phyloP scores from a whole-genome alignment of 2,888 invertebrate genomes.

The Cerceris ruficornis region DNA sequence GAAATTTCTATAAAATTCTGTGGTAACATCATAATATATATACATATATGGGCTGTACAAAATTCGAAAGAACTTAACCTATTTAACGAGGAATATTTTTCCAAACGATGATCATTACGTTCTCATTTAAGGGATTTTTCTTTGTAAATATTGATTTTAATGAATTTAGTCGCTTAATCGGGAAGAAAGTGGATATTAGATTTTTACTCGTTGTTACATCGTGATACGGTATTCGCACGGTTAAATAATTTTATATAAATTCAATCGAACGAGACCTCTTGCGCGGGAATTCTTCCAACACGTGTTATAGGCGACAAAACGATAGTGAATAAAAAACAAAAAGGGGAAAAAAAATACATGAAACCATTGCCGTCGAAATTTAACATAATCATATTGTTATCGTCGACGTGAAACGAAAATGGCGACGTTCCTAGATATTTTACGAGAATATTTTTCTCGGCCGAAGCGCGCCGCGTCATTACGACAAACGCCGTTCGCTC shows the following conservation, averaged over 20 bases:
- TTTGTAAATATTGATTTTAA: constrained; percentile 16
- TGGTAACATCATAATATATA: constrained; percentile 12
- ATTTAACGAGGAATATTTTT: constrained; percentile 39
- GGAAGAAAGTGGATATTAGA: constrained; percentile 1
- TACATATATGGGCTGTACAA: constrained; percentile 31
- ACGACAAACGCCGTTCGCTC: constrained; percentile 4
- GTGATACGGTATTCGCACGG: constrained; percentile 14
- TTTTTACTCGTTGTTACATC: constrained; percentile 14
- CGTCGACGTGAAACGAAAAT: constrained; percentile 19
- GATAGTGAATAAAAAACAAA: constrained; percentile 4
- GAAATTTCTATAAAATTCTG: constrained; percentile 13
- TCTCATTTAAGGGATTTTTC: constrained; percentile 3
- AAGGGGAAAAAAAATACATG: background rate
- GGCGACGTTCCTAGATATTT: constrained; percentile 37
- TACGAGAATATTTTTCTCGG: constrained; percentile 46
- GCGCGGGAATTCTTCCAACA: constrained; percentile 32
- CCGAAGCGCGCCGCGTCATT: constrained; percentile 4
- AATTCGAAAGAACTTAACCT: constrained; percentile 20
- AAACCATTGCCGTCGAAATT: constrained; percentile 47
- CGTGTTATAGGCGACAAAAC: constrained; percentile 3
- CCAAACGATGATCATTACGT: constrained; percentile 9
- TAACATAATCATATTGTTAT: constrained; percentile 44
- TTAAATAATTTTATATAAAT: constrained; percentile 37
- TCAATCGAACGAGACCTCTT: constrained; percentile 11
- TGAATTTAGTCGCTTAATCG: constrained; percentile 6